These are phyloP conservation scores for Rotaria socialis DNA, from an alignment of 2,888 invertebrate species.

Conservation along the genomic window DNA sequence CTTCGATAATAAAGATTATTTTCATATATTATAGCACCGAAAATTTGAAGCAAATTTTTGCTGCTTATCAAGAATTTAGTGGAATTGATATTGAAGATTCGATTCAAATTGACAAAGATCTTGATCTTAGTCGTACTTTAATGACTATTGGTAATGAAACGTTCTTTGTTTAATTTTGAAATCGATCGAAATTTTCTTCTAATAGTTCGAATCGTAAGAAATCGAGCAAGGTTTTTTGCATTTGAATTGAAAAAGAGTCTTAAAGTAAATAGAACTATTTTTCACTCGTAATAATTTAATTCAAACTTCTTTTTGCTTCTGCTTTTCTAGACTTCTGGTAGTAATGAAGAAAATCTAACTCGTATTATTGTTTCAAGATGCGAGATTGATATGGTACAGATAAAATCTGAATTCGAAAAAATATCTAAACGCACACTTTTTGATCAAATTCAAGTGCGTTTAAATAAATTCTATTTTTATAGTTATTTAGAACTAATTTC, in stretches of 20 bases:
- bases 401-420: neutral
- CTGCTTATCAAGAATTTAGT: neutral
- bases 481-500: neutral
- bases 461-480: too few relatives aligned
- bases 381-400: neutral
- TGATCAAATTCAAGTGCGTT: neutral
- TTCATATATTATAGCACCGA: neutral
- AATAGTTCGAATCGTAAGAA: neutral
- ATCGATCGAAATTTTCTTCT: too few relatives aligned
- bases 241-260: neutral
- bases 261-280: neutral
- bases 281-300: neutral
- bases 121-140: neutral
- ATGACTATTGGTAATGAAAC: neutral
- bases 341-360: neutral
- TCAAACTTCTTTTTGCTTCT: too few relatives aligned
- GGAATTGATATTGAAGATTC: neutral
- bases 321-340: neutral
- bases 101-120: neutral
- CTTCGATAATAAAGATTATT: neutral
- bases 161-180: too few relatives aligned
- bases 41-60: neutral
- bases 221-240: neutral
- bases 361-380: constrained; percentile 1
- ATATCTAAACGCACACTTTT: neutral